phyloP scores from a whole-genome alignment of 2,113 vertebrate species.

The Passer domesticus region DNA sequence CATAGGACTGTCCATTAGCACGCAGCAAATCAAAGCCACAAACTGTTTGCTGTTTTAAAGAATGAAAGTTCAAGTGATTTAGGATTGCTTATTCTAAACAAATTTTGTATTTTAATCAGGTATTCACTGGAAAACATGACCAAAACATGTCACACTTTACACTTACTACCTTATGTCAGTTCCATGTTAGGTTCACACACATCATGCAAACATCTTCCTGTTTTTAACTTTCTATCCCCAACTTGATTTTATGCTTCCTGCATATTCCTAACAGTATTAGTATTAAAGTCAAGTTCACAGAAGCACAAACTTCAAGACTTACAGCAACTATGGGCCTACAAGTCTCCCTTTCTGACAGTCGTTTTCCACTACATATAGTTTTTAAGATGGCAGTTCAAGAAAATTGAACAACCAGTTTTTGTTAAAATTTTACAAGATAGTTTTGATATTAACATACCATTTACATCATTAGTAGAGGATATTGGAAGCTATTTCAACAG shows the following conservation, averaged over 20 bases:
- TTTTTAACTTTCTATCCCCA: not conserved
- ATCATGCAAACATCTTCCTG: not conserved
- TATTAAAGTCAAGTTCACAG: not conserved
- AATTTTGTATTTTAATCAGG: not conserved
- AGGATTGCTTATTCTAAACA: not conserved
- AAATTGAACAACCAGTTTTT: not conserved
- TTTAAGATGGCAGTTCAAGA: not conserved
- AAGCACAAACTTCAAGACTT: not conserved
- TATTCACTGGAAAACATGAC: not conserved
- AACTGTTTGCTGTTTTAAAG: conserved; percentile 86
- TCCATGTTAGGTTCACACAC: not conserved
- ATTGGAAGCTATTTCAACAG: not conserved
- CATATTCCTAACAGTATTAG: not conserved
- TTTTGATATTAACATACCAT: not conserved
- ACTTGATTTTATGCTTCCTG: not conserved
- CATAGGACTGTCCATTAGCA: conserved; percentile 91
- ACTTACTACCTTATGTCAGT: not conserved
- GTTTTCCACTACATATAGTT: not conserved
- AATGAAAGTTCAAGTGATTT: conserved; percentile 32
- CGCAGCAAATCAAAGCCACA: conserved; percentile 91
- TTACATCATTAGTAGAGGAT: not conserved
- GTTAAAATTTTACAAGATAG: not conserved
- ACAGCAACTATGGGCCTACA: not conserved
- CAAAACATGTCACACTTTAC: not conserved
- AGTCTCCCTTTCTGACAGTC: not conserved